phyloP scores from a whole-genome alignment of 2,797 vertebrate genomes.

The Anabas testudineus region DNA sequence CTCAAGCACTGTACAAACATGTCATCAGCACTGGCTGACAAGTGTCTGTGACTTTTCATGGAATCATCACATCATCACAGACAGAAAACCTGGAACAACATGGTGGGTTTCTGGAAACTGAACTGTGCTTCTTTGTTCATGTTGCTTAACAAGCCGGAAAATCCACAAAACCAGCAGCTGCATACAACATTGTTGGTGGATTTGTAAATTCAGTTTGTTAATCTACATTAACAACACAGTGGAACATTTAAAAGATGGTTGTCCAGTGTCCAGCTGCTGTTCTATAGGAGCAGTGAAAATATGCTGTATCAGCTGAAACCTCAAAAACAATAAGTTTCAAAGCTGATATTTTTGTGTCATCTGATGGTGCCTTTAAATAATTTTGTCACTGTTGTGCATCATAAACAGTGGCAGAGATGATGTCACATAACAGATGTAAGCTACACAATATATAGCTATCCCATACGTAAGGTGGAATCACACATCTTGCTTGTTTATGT shows the following conservation, averaged over 20 bases:
- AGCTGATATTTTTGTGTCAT: no score
- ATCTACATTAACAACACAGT: not conserved
- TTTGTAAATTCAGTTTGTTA: no score
- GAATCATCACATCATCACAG: constrained; percentile 8
- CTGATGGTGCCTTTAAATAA: no score
- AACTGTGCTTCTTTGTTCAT: not conserved
- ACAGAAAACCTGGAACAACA: not conserved
- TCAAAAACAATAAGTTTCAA: no score
- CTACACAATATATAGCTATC: no score
- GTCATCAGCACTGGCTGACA: not conserved
- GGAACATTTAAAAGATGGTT: not conserved
- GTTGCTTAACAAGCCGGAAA: not conserved
- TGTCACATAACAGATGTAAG: no score
- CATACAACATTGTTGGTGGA: not conserved
- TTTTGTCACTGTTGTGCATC: no score
- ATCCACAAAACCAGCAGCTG: not conserved
- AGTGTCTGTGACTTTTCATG: constrained; percentile 14
- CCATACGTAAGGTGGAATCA: not conserved
- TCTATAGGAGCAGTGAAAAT: not conserved
- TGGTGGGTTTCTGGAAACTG: not conserved
- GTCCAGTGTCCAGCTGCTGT: no score
- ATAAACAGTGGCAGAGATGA: no score
- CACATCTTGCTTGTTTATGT: not conserved
- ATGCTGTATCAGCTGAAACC: no score
- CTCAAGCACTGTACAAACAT: not conserved